Evolutionary conservation across 2,113 vertebrate species (phyloP).

Genomic region (Gallinago media): DNA sequence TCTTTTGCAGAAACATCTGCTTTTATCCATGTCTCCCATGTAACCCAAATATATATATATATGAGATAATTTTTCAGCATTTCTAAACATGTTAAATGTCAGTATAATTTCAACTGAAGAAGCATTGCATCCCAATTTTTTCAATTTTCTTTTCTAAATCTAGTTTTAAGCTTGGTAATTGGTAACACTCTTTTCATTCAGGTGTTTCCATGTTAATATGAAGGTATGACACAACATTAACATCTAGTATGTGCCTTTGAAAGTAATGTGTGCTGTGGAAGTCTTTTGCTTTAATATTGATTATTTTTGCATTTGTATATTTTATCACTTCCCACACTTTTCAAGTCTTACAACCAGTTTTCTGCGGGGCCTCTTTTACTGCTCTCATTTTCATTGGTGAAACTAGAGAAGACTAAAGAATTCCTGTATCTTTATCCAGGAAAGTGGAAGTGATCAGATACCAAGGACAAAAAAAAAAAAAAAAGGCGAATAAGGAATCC

Average conservation of each 20-base stretch:
- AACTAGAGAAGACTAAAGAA: not conserved
- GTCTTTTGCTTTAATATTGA: not conserved
- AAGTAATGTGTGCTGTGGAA: not conserved
- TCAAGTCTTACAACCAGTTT: not conserved
- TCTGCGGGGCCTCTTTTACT: not conserved
- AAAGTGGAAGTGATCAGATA: not conserved
- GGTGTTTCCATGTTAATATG: not conserved
- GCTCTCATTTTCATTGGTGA: not conserved
- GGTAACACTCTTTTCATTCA: not conserved
- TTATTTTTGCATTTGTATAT: not conserved
- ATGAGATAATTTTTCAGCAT: not conserved
- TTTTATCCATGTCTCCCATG: not conserved
- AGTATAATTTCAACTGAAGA: not conserved
- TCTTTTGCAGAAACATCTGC: not conserved
- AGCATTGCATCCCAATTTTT: not conserved
- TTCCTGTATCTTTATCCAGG: not conserved
- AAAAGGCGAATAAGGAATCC: not conserved
- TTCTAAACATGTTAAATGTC: not conserved
- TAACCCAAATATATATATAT: not conserved
- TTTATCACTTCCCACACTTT: not conserved
- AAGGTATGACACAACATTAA: not conserved
- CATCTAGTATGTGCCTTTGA: not conserved
- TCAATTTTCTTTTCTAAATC: not conserved
- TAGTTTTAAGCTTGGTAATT: not conserved
- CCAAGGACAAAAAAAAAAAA: not conserved